Evolutionary conservation across 2,113 vertebrate species (phyloP), one percentile per base, ranked within the genome.

Genomic region (Tachysurus fulvidraco): DNA sequence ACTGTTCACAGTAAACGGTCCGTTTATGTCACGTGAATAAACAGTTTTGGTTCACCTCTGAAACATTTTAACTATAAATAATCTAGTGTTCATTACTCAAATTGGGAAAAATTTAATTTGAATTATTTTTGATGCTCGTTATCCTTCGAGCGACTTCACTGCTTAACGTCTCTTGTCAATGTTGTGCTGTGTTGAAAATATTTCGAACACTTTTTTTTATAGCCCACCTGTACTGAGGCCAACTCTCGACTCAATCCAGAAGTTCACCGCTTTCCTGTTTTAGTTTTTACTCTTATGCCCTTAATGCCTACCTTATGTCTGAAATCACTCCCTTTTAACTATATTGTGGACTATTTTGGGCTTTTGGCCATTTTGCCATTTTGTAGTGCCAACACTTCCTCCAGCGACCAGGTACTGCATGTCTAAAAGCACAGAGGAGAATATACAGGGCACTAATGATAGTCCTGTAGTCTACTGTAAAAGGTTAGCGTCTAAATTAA

Each of bases 241-340:
- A 30, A 41, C 17, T 60, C 55, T 11, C 36, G 8, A 4, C n/a
- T 28, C 64, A 83, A 83, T 54, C 64, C 62, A 83, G 82, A 55
- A 36, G 19, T 71, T 28, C 52, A 55, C 50, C 0, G 54, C 69
- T n/a, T 57, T 60, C 52, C 52, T 59, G 55, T 76, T 74, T 84
- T 85, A 76, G 55, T 76, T n/a, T 74, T 36, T 76, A 14, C 30
- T 76, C 14, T 60, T 59, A 76, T 62, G 52, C 30, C 44, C 64
- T 67, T 54, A 30, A 54, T 52, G 25, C 78, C 41, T 80, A 41
- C 78, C 30, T 80, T 80, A 80, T 80, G 78, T 80, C 28, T 59
- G 78, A 80, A 80, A 80, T 80, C 55, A 41, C 78, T 59, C 54
- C 78, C 78, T 80, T 59, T 80, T 80, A 80, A 80, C 78, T 80